Base-by-base conservation (phyloP, 2,888 invertebrate genomes). In the Brachyptera risi region DNA sequence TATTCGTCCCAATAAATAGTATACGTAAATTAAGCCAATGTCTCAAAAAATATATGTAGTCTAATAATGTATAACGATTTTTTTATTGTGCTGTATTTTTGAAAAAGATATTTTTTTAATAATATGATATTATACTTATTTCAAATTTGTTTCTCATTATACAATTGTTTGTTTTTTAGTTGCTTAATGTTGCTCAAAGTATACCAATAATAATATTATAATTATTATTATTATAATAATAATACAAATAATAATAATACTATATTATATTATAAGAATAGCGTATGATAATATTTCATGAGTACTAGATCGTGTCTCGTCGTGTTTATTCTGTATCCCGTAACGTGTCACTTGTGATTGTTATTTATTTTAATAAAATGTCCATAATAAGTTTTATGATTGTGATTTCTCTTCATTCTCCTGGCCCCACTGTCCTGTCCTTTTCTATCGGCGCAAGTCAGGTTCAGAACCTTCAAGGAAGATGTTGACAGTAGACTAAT, bases 351-450 rank as follows among this genome's bases (percentile, higher is more conserved):
- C 23, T 54, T 62, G 64, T 64, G 64, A 62, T 58, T 64, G 64
- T 64, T 62, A 64, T 64, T 64, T 64, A 64, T 64, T 64, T 64
- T 62, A 64, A 64, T 64, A 64, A 64, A 63, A 62, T 56, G 58
- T 62, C 59, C 35, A 54, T 19, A 23, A 63, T 56, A 61, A 59
- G 61, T 61, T 63, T 63, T 61, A 49, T 31, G 31, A 31, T 31
- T n/a, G 17, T 13, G 17, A 38, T 38, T 13, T 5, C 13, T 38
- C 38, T 9, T 2, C 38, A n/a, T 38, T 15, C 11, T 38, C 38
- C 38, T 17, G 17, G 3, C n/a, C 38, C 13, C 38, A 15, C 17
- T 15, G 17, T 38, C 38, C 38, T 5, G 13, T n/a, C 38, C 3
- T n/a, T n/a, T 15, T 38, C 17, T 15, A 3, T 13, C 3, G 13